These are phyloP conservation scores for Laticauda colubrina DNA, from an alignment of 2,113 vertebrate genomes.

Conservation along the genomic window DNA sequence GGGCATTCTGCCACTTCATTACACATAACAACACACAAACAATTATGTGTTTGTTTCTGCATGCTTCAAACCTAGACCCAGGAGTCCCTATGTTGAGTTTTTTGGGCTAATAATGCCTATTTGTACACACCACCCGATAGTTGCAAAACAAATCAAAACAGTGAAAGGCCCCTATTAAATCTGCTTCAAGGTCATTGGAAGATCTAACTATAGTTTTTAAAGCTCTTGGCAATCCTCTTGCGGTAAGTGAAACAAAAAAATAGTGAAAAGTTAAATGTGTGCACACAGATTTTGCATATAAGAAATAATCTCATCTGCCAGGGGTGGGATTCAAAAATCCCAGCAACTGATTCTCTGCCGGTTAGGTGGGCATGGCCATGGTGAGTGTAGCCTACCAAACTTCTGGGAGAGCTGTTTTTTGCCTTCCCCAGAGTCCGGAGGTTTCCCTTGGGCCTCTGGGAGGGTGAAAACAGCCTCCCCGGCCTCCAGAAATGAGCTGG, in stretches of 20 bases:
- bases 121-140: conserved; percentile 24
- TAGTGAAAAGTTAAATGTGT: conserved; percentile 52
- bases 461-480: too few species aligned
- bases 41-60: neutral
- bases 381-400: too few species aligned
- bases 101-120: neutral
- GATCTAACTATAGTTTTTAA: conserved; percentile 62
- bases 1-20: neutral
- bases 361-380: too few species aligned
- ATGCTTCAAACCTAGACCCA: neutral
- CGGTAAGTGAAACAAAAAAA: conserved; percentile 53
- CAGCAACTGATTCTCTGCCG: too few species aligned
- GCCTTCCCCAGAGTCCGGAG: too few species aligned
- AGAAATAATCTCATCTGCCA: neutral
- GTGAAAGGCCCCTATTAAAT: conserved; percentile 35
- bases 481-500: too few species aligned
- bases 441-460: too few species aligned
- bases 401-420: too few species aligned
- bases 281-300: conserved; percentile 36
- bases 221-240: conserved; percentile 64
- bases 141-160: conserved; percentile 47
- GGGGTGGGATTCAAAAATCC: too few species aligned
- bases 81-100: neutral
- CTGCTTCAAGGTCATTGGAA: conserved; percentile 38
- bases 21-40: neutral